These are phyloP conservation scores for Diloba caeruleocephala DNA, from an alignment of 2,888 invertebrate species.

Conservation along the genomic window DNA sequence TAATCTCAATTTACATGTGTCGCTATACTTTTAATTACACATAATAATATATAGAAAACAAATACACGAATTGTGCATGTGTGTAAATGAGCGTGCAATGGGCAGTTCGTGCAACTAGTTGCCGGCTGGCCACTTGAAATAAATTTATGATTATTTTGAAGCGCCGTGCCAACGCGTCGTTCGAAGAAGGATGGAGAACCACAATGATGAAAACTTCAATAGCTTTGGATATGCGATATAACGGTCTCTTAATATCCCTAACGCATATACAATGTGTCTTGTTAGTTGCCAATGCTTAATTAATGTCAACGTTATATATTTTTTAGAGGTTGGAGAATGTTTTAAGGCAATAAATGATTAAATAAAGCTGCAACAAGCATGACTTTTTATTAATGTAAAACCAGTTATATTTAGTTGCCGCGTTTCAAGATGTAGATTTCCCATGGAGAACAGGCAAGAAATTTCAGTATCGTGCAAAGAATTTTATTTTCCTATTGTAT, in stretches of 20 bases:
- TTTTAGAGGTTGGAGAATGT: slow-evolving; percentile 13
- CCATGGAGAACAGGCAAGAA: too few species aligned
- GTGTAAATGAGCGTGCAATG: slow-evolving; percentile 65
- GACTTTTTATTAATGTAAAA: too few species aligned
- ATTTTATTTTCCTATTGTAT: too few species aligned
- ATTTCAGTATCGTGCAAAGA: too few species aligned
- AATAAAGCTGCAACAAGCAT: too few species aligned
- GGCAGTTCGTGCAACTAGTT: slow-evolving; percentile 56
- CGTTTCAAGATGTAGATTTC: too few species aligned
- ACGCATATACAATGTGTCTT: slow-evolving; percentile 27
- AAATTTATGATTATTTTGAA: slow-evolving; percentile 83
- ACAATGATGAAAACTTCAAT: slow-evolving; percentile 40
- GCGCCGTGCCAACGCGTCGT: slow-evolving; percentile 74
- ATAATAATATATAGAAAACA: slow-evolving; percentile 4
- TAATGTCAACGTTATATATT: slow-evolving; percentile 25
- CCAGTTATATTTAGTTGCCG: too few species aligned
- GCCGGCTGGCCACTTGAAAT: slow-evolving; percentile 70
- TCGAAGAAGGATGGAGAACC: slow-evolving; percentile 67
- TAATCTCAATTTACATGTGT: neutral
- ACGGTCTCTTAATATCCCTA: slow-evolving; percentile 30
- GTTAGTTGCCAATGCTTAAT: slow-evolving; percentile 38
- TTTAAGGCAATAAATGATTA: slow-evolving; percentile 1
- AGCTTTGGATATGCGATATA: slow-evolving; percentile 47
- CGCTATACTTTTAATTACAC: neutral
- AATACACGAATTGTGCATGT: slow-evolving; percentile 37